A percentile compares a stretch with the other conserved stretches of the same genome.
Conservation (phyloP, 2,797 vertebrate genomes). For the Neosalanx taihuensis region DNA sequence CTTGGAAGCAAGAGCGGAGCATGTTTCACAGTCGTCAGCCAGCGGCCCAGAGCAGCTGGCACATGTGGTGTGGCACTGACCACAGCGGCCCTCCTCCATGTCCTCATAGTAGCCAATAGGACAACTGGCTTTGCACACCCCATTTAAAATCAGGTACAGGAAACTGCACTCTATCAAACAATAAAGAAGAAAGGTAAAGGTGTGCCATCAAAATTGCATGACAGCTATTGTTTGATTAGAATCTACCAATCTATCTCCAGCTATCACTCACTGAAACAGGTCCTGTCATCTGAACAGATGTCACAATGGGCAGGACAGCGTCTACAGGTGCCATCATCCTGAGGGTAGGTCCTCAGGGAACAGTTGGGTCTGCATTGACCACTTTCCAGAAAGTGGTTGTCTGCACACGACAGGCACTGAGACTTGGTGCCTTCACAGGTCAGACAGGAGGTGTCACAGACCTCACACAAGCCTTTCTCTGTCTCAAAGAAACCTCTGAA, state of each 20-base stretch:
- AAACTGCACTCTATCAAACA: slow-evolving; percentile 73
- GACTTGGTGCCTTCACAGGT: slow-evolving; percentile 71
- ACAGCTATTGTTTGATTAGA: no score
- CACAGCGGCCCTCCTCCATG: slow-evolving; percentile 75
- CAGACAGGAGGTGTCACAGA: slow-evolving; percentile 71
- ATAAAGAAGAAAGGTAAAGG: slow-evolving; percentile 6
- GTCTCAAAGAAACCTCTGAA: slow-evolving; percentile 75
- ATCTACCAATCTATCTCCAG: slow-evolving; percentile 47
- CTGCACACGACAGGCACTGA: slow-evolving; percentile 73
- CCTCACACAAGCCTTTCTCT: slow-evolving; percentile 61
- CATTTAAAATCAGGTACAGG: slow-evolving; percentile 78
- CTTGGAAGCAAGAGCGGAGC: slow-evolving; percentile 63
- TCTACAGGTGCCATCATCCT: slow-evolving; percentile 70
- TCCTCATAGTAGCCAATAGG: slow-evolving; percentile 78
- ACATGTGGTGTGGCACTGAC: slow-evolving; percentile 74
- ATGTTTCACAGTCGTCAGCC: slow-evolving; percentile 76
- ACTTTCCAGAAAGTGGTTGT: slow-evolving; percentile 68
- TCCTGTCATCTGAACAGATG: slow-evolving; percentile 64
- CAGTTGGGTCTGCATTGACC: slow-evolving; percentile 71
- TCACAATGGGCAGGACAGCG: slow-evolving; percentile 75
- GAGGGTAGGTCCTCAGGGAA: slow-evolving; percentile 65
- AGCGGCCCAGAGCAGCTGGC: slow-evolving; percentile 73
- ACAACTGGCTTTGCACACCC: slow-evolving; percentile 76
- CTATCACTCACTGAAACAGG: slow-evolving; percentile 70
- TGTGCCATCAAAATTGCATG: background rate